A percentile compares a stretch with the other conserved stretches of the same genome.
Conservation (phyloP, 2,888 invertebrate species). For the Drosophila stalkeri region DNA sequence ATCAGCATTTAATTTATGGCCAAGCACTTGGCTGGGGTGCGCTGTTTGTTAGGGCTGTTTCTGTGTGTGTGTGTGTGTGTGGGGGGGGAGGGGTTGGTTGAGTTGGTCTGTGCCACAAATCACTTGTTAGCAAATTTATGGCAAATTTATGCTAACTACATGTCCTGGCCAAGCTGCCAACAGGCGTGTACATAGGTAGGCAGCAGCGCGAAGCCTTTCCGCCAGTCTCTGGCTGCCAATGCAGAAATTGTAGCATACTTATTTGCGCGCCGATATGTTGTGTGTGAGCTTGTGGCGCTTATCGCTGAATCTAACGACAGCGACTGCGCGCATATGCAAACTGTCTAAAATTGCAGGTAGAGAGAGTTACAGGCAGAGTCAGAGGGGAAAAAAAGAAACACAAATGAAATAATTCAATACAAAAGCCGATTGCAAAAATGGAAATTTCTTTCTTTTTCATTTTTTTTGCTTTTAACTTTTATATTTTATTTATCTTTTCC, state of each 20-base stretch:
- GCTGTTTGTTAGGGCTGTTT: conserved; percentile 1
- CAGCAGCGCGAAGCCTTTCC: conserved; percentile 30
- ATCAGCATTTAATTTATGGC: conserved; percentile 73
- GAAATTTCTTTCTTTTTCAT: not conserved
- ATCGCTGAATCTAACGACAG: conserved; percentile 68
- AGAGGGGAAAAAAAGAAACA: not conserved
- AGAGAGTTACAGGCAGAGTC: not conserved
- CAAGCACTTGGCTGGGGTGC: conserved; percentile 16
- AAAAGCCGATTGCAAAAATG: conserved; percentile 49
- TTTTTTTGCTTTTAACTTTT: conserved; percentile 18
- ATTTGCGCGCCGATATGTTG: conserved; percentile 57
- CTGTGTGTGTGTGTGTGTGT: too few species aligned
- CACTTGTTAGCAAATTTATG: conserved; percentile 82
- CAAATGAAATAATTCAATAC: conserved; percentile 47
- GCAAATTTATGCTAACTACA: conserved; percentile 82
- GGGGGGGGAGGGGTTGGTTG: not conserved
- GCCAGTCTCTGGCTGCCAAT: conserved; percentile 30
- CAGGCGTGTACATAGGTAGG: conserved; percentile 40
- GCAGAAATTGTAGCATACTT: conserved; percentile 56
- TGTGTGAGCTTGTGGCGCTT: conserved; percentile 12
- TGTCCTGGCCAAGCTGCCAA: conserved; percentile 57
- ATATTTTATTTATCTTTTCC: conserved; percentile 19
- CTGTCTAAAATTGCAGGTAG: conserved; percentile 43
- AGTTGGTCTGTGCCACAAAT: conserved; percentile 63
- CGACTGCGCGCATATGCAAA: conserved; percentile 55